These are phyloP conservation scores for Empis stercorea DNA, from an alignment of 2,888 invertebrate species.

Conservation along the genomic window DNA sequence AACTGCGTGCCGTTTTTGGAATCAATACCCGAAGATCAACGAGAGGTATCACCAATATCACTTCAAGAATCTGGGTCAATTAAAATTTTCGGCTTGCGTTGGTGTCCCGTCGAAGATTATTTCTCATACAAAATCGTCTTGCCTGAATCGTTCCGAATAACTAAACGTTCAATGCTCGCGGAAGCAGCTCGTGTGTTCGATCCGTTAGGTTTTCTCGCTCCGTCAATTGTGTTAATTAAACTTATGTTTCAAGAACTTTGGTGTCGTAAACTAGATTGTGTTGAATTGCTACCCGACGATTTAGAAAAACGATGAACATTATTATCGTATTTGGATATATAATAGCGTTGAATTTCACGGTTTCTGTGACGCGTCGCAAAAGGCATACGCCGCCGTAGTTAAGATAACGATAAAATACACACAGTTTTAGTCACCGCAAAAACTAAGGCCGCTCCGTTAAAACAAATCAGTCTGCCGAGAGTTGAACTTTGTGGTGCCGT, in stretches of 20 bases:
- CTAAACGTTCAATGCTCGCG: not conserved
- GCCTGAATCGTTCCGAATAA: not conserved
- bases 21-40: not conserved
- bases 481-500: too few species aligned
- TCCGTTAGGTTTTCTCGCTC: conserved; percentile 9
- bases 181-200: conserved; percentile 12
- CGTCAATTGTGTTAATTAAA: conserved; percentile 10
- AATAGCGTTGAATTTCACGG: too few species aligned
- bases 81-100: too few species aligned
- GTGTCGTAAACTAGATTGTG: not conserved
- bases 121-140: not conserved
- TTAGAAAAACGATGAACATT: too few species aligned
- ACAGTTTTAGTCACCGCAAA: too few species aligned
- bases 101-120: not conserved
- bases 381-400: too few species aligned
- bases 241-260: conserved; percentile 8
- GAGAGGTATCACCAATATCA: not conserved
- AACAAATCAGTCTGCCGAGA: too few species aligned
- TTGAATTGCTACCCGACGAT: too few species aligned
- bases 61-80: not conserved
- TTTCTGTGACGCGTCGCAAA: not conserved
- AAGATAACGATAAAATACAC: too few species aligned
- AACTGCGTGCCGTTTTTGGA: conserved; percentile 4
- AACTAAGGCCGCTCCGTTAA: too few species aligned
- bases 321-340: too few species aligned